A percentile compares a stretch with the other conserved stretches of the same genome.
Conservation (phyloP, 2,888 invertebrate species). For the Acrobasis consociella region DNA sequence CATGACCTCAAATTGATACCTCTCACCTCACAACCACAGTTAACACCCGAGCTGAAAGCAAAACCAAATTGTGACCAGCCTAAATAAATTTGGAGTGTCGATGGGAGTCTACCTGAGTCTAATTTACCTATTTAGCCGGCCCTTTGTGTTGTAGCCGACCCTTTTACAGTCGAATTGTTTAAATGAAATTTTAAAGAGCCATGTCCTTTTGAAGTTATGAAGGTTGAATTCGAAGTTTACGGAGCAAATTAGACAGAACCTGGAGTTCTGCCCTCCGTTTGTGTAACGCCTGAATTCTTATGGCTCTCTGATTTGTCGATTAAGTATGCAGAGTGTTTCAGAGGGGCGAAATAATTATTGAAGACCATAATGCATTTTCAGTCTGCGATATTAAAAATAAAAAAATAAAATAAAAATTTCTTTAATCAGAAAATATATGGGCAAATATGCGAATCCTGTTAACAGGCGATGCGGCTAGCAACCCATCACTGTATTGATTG, state of each 20-base stretch:
- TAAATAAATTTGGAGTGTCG: constrained; percentile 33
- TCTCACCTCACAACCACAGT: constrained; percentile 3
- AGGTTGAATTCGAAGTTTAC: constrained; percentile 36
- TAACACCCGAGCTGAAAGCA: constrained; percentile 2
- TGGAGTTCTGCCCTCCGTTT: constrained; percentile 37
- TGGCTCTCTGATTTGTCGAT: constrained; percentile 36
- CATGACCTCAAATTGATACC: neutral
- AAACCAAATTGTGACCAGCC: constrained; percentile 29
- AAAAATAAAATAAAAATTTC: too few relatives aligned
- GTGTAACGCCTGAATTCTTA: constrained; percentile 39
- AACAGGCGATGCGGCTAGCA: too few relatives aligned
- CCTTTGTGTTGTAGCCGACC: constrained; percentile 43
- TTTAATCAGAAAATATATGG: too few relatives aligned
- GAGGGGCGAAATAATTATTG: too few relatives aligned
- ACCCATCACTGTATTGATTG: too few relatives aligned
- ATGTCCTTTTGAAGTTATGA: constrained; percentile 40
- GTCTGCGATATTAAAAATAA: too few relatives aligned
- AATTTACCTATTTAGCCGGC: constrained; percentile 46
- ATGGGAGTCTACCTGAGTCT: constrained; percentile 42
- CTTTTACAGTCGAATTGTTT: constrained; percentile 54
- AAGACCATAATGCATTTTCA: too few relatives aligned
- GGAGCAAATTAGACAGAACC: constrained; percentile 47
- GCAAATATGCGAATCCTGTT: too few relatives aligned
- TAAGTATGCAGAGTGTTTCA: neutral
- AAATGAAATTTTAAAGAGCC: constrained; percentile 60